A percentile compares a stretch with the other conserved stretches of the same genome.
Conservation (phyloP, 1,140 invertebrate genomes). For the Acyrthosiphon pisum region DNA sequence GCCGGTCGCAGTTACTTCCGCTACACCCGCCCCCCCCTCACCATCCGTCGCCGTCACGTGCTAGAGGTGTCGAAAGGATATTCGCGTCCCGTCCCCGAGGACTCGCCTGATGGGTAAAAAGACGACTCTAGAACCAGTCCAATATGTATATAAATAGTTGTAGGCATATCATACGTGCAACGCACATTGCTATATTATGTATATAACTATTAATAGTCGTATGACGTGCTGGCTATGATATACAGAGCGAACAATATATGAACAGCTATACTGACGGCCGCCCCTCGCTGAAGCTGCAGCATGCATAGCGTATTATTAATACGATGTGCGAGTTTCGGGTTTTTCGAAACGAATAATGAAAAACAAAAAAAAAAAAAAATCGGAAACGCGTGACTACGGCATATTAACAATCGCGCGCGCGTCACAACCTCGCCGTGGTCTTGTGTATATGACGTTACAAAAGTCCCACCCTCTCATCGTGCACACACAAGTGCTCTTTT, state of each 20-base stretch:
- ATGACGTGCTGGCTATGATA: background rate
- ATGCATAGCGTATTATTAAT: background rate
- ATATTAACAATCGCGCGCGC: background rate
- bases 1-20: background rate
- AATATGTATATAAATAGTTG: background rate
- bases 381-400: background rate
- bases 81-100: background rate
- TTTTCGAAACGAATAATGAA: background rate
- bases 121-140: background rate
- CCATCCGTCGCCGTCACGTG: background rate
- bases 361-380: background rate
- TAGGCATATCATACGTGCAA: background rate
- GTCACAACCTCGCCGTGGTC: background rate
- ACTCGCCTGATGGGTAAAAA: background rate
- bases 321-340: background rate
- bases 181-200: no score
- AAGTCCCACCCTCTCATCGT: background rate
- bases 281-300: background rate
- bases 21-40: background rate
- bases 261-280: background rate
- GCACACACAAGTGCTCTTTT: conserved; percentile 18
- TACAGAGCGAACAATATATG: background rate
- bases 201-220: background rate
- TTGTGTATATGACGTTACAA: background rate
- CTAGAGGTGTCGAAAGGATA: background rate